Conservation (phyloP, 1,140 invertebrate genomes). For the Lutraria rhynchaena region DNA sequence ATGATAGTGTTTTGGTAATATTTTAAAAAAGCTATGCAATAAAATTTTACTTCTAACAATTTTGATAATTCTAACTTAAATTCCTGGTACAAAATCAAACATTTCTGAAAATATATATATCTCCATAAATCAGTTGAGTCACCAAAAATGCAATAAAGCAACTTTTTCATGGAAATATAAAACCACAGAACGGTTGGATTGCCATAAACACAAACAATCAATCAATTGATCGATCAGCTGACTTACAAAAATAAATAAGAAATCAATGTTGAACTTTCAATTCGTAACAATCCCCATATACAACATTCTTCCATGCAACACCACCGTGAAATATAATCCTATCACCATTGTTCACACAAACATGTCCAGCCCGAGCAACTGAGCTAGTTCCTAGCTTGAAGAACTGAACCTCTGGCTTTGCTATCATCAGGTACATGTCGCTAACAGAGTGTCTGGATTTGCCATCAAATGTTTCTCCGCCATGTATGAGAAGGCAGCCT, state of each 20-base stretch:
- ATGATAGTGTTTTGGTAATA: no score
- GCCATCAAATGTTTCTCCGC: conserved; percentile 81
- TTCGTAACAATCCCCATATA: conserved; percentile 67
- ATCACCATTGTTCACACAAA: conserved; percentile 69
- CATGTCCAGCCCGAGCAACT: conserved; percentile 75
- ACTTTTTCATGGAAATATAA: no score
- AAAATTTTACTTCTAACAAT: no score
- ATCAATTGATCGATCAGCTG: no score
- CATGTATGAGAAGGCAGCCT: conserved; percentile 75
- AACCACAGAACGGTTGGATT: no score
- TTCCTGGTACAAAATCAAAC: no score
- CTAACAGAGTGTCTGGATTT: conserved; percentile 74
- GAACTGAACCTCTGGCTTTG: conserved; percentile 65
- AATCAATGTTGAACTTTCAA: conserved; percentile 13
- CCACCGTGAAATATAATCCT: conserved; percentile 79
- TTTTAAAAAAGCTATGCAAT: no score
- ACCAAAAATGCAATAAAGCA: no score
- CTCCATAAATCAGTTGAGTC: no score
- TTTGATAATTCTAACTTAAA: no score
- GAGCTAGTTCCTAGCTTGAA: conserved; percentile 69
- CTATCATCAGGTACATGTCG: conserved; percentile 75
- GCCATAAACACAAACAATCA: no score
- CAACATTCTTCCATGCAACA: conserved; percentile 63
- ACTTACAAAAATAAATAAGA: not conserved
- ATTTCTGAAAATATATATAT: no score